Percentiles rank a stretch among this genome's conserved stretches.
phyloP scores from a whole-genome alignment of 2,888 invertebrate genomes.

The Drosophila limbata region DNA sequence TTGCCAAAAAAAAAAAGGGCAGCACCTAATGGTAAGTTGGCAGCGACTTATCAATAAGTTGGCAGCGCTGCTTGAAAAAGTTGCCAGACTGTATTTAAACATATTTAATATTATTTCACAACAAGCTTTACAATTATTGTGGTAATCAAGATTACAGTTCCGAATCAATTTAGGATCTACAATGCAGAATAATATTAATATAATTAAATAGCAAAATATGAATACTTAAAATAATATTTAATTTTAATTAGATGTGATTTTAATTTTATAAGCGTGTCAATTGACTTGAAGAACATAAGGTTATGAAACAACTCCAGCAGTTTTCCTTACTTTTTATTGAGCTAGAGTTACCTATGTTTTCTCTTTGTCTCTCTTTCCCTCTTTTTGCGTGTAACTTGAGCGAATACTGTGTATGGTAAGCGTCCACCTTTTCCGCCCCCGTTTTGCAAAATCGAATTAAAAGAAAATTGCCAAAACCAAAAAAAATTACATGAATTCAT shows the following conservation, averaged over 20 bases:
- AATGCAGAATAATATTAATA: neutral
- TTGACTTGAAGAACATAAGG: neutral
- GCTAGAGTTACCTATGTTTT: neutral
- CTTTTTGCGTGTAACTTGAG: neutral
- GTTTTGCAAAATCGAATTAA: slow-evolving; percentile 16
- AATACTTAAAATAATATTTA: neutral
- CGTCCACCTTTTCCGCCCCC: neutral
- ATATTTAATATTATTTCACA: neutral
- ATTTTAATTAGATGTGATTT: neutral
- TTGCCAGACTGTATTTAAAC: neutral
- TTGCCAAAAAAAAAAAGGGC: neutral
- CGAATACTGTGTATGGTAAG: neutral
- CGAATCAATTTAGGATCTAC: neutral
- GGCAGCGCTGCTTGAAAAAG: neutral
- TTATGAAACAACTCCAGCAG: neutral
- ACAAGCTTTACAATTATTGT: neutral
- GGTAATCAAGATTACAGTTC: neutral
- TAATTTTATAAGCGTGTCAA: neutral
- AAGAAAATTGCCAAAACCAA: slow-evolving; percentile 29
- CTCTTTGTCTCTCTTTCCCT: neutral
- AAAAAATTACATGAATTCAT: slow-evolving; percentile 75
- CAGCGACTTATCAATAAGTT: slow-evolving; percentile 3
- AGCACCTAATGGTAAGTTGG: neutral
- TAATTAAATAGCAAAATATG: neutral
- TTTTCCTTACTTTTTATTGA: neutral